Base-by-base conservation (phyloP, 2,797 vertebrate species). In the Ciconia nigra region DNA sequence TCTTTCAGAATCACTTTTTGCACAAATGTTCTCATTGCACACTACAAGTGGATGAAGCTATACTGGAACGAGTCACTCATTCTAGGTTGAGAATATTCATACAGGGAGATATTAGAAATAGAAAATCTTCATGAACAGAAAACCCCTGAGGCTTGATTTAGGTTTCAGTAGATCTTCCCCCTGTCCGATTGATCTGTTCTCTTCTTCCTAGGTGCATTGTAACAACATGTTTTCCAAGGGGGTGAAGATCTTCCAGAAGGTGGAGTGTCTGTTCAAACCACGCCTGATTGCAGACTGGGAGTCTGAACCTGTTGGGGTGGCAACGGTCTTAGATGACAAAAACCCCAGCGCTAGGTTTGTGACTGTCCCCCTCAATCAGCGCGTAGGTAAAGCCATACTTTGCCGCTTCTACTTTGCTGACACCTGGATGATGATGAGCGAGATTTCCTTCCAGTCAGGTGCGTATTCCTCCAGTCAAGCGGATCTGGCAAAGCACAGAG, bases 341-440 rank as follows among this genome's bases (percentile, higher is more conserved):
- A 99, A 99, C 97, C 99, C 99, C 8, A 99, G 99, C 1, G 98
- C 99, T 2, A 98, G 99, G 35, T 99, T 99, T 20, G 99, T 99
- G 51, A 99, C 99, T 0, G 98, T 99, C 12, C 98, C 99, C 8
- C 98, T 99, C n/a, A 91, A 98, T 61, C 98, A 98, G 37, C 98
- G 98, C 0, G 74, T 98, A 1, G 99, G 98, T 59, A 98, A 98
- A 49, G 98, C 98, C 25, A 96, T 99, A 10, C 98, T 98, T 58
- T 99, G 99, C 97, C 98, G 97, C 70, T 99, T 99, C 94, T 88
- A 91, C 98, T 99, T 99, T 2, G 99, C 99, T 0, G 99, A 99
- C 65, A 96, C 98, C 29, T 99, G 99, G 99, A 99, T 99, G 99
- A 98, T 99, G 99, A 98, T 99, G 98, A 99, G 99, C 0, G 99